These are phyloP conservation scores for Alcedo quadribrachys DNA, from an alignment of 2,797 vertebrate species.

Conservation along the genomic window DNA sequence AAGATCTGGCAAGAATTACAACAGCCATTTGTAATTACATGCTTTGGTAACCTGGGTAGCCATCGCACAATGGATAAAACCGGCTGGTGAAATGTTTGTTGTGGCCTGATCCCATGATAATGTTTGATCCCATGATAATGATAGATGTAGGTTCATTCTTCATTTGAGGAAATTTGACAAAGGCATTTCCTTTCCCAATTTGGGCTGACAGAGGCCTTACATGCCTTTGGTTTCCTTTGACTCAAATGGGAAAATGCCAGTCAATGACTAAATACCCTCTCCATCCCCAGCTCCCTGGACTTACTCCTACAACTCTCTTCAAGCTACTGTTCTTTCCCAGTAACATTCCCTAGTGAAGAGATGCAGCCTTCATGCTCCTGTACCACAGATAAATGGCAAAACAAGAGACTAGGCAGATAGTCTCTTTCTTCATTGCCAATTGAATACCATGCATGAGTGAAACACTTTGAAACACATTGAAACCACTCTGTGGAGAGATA, in stretches of 20 bases:
- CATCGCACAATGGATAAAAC: background rate
- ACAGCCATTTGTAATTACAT: background rate
- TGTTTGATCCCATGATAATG: background rate
- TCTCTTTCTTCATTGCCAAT: background rate
- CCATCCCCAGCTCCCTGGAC: background rate
- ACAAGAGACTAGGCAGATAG: background rate
- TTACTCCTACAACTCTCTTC: background rate
- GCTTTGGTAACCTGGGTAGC: background rate
- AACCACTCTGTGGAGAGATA: background rate
- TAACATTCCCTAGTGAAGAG: background rate
- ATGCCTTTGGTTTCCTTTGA: background rate
- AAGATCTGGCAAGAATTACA: background rate
- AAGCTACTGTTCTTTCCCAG: background rate
- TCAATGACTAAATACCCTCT: rapidly evolving
- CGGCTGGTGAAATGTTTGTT: background rate
- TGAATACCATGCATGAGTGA: rapidly evolving
- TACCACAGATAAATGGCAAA: background rate
- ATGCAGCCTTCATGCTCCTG: background rate
- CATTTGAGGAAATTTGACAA: background rate
- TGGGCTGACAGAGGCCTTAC: background rate
- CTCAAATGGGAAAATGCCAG: background rate
- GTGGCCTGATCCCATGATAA: background rate
- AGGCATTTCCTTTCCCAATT: background rate
- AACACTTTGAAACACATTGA: background rate
- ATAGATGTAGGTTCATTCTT: background rate